Percentiles rank a stretch among this genome's conserved stretches.
phyloP scores from a whole-genome alignment of 2,113 vertebrate species.

The Osmerus mordax region DNA sequence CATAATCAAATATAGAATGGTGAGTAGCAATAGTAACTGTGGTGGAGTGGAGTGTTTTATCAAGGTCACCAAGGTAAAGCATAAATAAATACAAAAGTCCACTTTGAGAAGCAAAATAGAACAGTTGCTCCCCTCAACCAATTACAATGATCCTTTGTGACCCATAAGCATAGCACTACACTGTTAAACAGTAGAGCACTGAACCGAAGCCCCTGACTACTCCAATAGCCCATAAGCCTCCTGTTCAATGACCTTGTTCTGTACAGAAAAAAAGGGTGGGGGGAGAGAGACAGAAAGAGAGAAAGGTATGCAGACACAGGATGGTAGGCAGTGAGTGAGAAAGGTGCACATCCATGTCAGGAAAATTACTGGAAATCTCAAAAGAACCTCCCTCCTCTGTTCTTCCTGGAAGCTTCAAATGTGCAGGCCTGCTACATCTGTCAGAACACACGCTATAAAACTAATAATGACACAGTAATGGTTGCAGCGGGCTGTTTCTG shows the following conservation, averaged over 20 bases:
- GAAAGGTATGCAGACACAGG: neutral
- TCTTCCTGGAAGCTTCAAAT: slow-evolving; percentile 3
- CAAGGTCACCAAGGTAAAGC: neutral
- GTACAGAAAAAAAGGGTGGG: neutral
- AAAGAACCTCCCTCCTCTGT: neutral
- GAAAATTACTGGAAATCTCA: neutral
- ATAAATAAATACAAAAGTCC: neutral
- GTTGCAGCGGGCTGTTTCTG: slow-evolving; percentile 18
- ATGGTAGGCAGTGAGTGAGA: neutral
- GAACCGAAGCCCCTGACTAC: slow-evolving; percentile 7
- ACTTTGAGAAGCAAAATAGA: slow-evolving; percentile 1
- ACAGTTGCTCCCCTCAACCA: neutral
- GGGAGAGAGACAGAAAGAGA: neutral
- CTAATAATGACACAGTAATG: slow-evolving; percentile 32
- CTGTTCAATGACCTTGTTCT: slow-evolving; percentile 13
- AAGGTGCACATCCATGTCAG: neutral
- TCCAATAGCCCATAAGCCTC: slow-evolving; percentile 15
- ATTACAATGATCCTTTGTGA: slow-evolving; percentile 17
- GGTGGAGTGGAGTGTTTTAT: neutral
- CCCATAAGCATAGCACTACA: slow-evolving; percentile 4
- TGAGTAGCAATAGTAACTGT: neutral
- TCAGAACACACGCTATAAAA: slow-evolving; percentile 19
- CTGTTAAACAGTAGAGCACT: neutral
- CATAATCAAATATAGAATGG: too few relatives aligned
- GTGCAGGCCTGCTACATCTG: neutral